Base-by-base conservation (phyloP, 37 sponge, comb jelly and placozoan genomes). In the Spongilla lacustris region DNA sequence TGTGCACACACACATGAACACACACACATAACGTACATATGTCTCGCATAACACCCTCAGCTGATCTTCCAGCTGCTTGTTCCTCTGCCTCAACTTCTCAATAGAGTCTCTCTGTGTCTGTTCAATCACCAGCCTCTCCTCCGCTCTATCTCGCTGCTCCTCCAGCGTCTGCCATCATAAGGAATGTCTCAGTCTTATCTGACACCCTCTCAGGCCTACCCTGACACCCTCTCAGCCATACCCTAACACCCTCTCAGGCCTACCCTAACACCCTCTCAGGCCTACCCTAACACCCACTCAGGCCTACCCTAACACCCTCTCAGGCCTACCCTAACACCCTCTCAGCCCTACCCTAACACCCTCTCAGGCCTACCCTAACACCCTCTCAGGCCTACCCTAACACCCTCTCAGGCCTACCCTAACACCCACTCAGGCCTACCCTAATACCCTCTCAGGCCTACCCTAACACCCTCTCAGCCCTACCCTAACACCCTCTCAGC, bases 61-160 rank as follows among this genome's bases (percentile, higher is more conserved):
- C 49, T 91, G 89, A 1, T 81, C 83, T 36, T 96, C 93, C 32
- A 96, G 77, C 37, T 93, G 89, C 71, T 80, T 86, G 76, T 93
- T 96, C 66, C 89, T 86, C 85, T 96, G 89, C 49, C 91, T 87
- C 86, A 96, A 72, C 72, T 78, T 86, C 81, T 90, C 88, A 28
- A 94, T 73, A 36, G 94, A 94, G 81, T 94, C 94, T 37, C 94
- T 78, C 82, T 90, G 91, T 4, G 88, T 87, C 75, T 94, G 94
- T 67, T 94, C 94, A 36, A 94, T 85, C 85, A 87, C 87, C 0
- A 94, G 85, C 50, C 94, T 50, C 76, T 94, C 91, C 31, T 94
- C 94, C 0, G 94, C 91, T 30, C 87, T 68, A 50, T 94, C 94
- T 50, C 91, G 79, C 37, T 94, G 91, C 75, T 89, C 72, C 73